phyloP scores from a whole-genome alignment of 1,140 invertebrate species.

The Bradynema listronoti region DNA sequence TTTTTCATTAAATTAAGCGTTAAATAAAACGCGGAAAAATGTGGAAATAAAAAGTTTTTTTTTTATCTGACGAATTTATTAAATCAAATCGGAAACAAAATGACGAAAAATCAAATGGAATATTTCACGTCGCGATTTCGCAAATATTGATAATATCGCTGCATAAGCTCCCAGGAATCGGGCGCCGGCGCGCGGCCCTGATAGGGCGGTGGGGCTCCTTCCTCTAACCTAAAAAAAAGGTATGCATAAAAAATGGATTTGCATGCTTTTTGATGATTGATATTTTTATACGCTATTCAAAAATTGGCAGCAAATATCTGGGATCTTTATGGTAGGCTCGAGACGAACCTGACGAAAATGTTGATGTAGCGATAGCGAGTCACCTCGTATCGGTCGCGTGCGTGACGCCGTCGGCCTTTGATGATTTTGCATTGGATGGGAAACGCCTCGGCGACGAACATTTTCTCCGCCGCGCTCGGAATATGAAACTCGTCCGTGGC shows the following conservation, averaged over 20 bases:
- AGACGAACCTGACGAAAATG: slow-evolving; percentile 45
- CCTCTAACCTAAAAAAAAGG: slow-evolving; percentile 42
- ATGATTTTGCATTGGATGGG: slow-evolving; percentile 50
- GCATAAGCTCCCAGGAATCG: slow-evolving; percentile 56
- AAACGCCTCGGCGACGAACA: slow-evolving; percentile 55
- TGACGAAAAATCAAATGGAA: slow-evolving; percentile 42
- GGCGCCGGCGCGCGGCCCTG: slow-evolving; percentile 26
- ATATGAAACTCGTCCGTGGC: slow-evolving; percentile 50
- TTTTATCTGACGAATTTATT: too few relatives aligned
- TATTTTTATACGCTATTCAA: neutral
- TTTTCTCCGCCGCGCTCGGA: slow-evolving; percentile 37
- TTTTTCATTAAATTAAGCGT: too few relatives aligned
- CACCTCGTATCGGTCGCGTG: slow-evolving; percentile 45
- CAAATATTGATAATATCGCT: slow-evolving; percentile 52
- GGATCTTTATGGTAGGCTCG: too few relatives aligned
- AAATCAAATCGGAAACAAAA: slow-evolving; percentile 19
- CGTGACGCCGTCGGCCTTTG: slow-evolving; percentile 49
- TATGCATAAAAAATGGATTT: neutral
- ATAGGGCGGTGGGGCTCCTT: slow-evolving; percentile 39
- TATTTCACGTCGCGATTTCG: slow-evolving; percentile 51
- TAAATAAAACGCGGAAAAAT: too few relatives aligned
- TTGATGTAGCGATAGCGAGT: slow-evolving; percentile 55
- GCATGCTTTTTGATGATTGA: neutral
- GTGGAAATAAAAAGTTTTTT: too few relatives aligned
- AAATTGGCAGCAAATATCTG: slow-evolving; percentile 21